These are phyloP conservation scores for Anagyrus pseudococci DNA, from an alignment of 2,888 invertebrate genomes.

Conservation along the genomic window DNA sequence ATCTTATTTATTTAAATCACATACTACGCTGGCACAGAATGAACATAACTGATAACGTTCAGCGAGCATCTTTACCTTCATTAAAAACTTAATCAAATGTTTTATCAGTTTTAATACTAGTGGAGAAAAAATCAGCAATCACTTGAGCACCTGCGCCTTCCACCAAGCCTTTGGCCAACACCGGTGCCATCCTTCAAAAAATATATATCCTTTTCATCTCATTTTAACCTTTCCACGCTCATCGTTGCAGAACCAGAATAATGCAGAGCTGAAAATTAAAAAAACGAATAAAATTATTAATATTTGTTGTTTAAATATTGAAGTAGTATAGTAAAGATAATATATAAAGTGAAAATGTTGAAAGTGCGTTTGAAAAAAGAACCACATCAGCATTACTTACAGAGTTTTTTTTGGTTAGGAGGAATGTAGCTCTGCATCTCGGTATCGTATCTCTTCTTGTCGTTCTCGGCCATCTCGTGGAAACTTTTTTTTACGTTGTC, in stretches of 20 bases:
- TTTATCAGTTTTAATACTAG: too few relatives aligned
- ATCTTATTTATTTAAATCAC: slow-evolving; percentile 34
- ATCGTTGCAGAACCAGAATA: slow-evolving; percentile 99
- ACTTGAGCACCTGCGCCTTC: slow-evolving; percentile 41
- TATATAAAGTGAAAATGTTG: too few relatives aligned
- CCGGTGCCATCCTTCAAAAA: slow-evolving; percentile 62
- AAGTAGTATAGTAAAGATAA: too few relatives aligned
- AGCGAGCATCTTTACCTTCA: slow-evolving; percentile 35
- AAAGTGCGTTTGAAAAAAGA: too few relatives aligned
- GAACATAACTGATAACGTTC: slow-evolving; percentile 51
- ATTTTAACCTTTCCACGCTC: slow-evolving; percentile 94
- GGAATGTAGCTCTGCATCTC: slow-evolving; percentile 97
- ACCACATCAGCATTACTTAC: too few relatives aligned
- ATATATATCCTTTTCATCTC: too few relatives aligned
- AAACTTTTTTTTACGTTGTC: slow-evolving; percentile 98
- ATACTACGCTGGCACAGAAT: slow-evolving; percentile 50
- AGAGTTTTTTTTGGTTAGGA: slow-evolving; percentile 95
- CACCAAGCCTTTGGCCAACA: slow-evolving; percentile 57
- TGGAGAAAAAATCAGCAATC: slow-evolving; percentile 41
- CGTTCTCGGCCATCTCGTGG: slow-evolving; percentile 98
- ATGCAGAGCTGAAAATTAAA: slow-evolving; percentile 95
- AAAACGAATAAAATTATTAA: too few relatives aligned
- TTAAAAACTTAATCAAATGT: slow-evolving; percentile 41
- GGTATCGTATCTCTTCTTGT: slow-evolving; percentile 93
- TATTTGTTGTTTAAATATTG: too few relatives aligned